Conservation (phyloP, 2,888 invertebrate genomes). For the Elysia crispata region DNA sequence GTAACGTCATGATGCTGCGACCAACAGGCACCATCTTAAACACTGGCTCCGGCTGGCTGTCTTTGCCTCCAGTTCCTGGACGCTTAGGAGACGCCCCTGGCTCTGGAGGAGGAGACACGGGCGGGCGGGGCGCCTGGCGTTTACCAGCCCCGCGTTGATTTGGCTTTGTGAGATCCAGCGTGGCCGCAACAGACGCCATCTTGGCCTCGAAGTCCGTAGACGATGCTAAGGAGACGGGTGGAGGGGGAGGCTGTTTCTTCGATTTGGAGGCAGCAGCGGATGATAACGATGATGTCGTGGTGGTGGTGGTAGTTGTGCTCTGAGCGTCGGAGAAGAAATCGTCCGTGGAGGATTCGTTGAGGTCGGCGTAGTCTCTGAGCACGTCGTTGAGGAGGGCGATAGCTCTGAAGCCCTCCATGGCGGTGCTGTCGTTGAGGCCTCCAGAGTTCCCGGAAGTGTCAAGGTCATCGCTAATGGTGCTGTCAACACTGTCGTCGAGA, state of each 20-base stretch:
- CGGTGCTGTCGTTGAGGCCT: constrained; percentile 50
- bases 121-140: constrained; percentile 66
- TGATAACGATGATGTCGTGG: background rate
- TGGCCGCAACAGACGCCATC: constrained; percentile 67
- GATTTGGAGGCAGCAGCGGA: constrained; percentile 14
- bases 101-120: constrained; percentile 62
- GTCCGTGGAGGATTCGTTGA: constrained; percentile 52
- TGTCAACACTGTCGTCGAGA: background rate
- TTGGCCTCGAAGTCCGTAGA: constrained; percentile 66
- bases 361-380: constrained; percentile 55
- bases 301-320: background rate
- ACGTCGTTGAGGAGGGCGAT: constrained; percentile 68
- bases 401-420: constrained; percentile 61
- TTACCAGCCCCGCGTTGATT: constrained; percentile 55
- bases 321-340: constrained; percentile 22
- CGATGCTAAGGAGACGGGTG: too few relatives aligned
- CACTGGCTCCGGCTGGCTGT: constrained; percentile 59
- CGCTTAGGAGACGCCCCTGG: constrained; percentile 56
- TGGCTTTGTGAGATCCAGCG: constrained; percentile 61
- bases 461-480: background rate
- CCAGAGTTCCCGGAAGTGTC: background rate
- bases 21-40: constrained; percentile 70
- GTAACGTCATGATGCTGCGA: constrained; percentile 59
- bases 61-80: constrained; percentile 35
- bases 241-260: constrained; percentile 49